Percentiles rank a stretch among this genome's conserved stretches.
Conservation (phyloP, 2,888 invertebrate genomes). For the Atethmia centrago region DNA sequence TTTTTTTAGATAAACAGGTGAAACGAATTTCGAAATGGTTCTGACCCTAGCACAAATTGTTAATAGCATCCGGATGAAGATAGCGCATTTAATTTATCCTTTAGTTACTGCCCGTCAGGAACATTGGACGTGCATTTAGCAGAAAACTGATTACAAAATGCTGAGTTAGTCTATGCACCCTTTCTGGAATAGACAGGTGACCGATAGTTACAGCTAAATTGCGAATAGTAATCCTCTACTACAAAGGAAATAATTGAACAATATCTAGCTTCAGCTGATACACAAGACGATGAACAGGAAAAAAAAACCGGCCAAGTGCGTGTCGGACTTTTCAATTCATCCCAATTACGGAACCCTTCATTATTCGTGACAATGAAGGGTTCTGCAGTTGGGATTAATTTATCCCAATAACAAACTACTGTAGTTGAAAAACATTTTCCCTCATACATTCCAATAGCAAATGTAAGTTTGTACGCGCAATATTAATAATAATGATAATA, state of each 20-base stretch:
- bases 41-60: no score
- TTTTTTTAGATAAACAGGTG: neutral
- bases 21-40: neutral
- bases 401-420: no score
- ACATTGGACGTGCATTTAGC: neutral
- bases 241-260: conserved; percentile 1
- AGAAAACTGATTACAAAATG: conserved; percentile 7
- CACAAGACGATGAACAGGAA: neutral
- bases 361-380: no score
- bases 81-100: neutral
- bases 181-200: conserved; percentile 20
- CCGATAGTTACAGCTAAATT: conserved; percentile 9
- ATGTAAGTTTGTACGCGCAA: no score
- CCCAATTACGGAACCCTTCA: no score
- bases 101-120: neutral
- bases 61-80: neutral
- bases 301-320: no score
- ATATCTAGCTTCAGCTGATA: neutral
- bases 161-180: neutral
- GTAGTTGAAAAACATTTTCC: no score
- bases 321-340: no score
- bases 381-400: no score
- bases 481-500: no score
- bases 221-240: neutral
- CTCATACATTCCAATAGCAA: no score